phyloP scores from a whole-genome alignment of 2,888 invertebrate species.

The Hecatera dysodea region DNA sequence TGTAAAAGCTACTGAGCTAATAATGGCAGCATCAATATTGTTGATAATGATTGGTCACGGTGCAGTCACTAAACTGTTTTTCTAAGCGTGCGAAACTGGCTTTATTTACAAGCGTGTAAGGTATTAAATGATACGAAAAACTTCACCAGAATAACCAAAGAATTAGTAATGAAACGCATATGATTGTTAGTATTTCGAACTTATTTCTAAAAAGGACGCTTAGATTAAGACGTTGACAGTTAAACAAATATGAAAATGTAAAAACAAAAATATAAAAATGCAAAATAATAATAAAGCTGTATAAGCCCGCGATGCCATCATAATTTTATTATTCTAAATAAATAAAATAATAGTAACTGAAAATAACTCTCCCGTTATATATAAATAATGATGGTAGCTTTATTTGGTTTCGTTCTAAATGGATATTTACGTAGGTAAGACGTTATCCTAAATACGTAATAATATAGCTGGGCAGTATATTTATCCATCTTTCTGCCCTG shows the following conservation, averaged over 20 bases:
- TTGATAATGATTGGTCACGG: not conserved
- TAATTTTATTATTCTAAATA: not conserved
- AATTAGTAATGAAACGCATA: conserved; percentile 9
- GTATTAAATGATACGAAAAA: not conserved
- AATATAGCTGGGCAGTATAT: too few relatives aligned
- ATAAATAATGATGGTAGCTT: too few relatives aligned
- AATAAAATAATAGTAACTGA: not conserved
- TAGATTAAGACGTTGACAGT: conserved; percentile 82
- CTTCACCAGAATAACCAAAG: not conserved
- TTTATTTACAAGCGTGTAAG: not conserved
- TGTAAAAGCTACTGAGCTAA: not conserved
- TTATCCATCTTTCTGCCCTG: too few relatives aligned
- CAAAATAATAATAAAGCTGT: conserved; percentile 37
- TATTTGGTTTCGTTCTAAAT: too few relatives aligned
- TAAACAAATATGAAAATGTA: conserved; percentile 61
- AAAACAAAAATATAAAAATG: conserved; percentile 36
- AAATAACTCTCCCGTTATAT: not conserved
- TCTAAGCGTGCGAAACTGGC: not conserved
- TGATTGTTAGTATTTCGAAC: not conserved
- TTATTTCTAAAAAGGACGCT: conserved; percentile 66
- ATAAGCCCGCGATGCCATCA: conserved; percentile 43
- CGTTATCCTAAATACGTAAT: too few relatives aligned
- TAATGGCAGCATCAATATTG: not conserved
- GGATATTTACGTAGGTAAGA: too few relatives aligned
- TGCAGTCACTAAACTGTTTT: not conserved